Evolutionary conservation across 2,797 vertebrate genomes (phyloP).

Genomic region (Galagoides demidoff): DNA sequence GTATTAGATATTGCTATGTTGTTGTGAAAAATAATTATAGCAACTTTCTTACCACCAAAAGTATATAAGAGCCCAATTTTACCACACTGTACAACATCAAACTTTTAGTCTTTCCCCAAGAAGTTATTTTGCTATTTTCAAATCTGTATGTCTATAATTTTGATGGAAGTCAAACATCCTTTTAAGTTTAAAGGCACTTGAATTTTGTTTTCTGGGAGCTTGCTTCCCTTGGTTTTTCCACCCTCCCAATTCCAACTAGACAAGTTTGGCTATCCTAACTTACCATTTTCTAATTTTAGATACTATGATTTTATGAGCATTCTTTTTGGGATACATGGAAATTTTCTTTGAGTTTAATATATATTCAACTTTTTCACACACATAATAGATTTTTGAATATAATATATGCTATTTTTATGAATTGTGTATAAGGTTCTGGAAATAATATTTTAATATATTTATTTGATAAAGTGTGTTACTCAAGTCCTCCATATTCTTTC

Average conservation of each 20-base stretch:
- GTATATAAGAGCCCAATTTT: background rate
- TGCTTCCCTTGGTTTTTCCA: background rate
- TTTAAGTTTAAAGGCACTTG: background rate
- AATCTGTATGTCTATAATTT: background rate
- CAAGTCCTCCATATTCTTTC: background rate
- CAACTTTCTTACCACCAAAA: background rate
- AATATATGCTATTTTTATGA: background rate
- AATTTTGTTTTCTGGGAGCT: background rate
- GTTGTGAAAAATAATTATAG: background rate
- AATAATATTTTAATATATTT: conserved; percentile 33
- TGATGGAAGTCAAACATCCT: background rate
- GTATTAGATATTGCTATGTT: background rate
- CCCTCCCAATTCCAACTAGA: background rate
- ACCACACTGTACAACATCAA: background rate
- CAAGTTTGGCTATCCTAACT: background rate
- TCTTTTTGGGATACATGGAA: background rate
- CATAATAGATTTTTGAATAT: background rate
- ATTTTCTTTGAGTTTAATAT: conserved; percentile 19
- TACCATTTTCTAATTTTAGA: background rate
- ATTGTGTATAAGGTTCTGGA: background rate
- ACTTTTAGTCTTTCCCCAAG: background rate
- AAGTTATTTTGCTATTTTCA: background rate
- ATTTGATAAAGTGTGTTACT: conserved; percentile 17
- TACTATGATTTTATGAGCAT: background rate
- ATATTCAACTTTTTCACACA: background rate